A percentile compares a stretch with the other conserved stretches of the same genome.
Conservation (phyloP, 2,888 invertebrate genomes). For the Temnothorax ravouxi region DNA sequence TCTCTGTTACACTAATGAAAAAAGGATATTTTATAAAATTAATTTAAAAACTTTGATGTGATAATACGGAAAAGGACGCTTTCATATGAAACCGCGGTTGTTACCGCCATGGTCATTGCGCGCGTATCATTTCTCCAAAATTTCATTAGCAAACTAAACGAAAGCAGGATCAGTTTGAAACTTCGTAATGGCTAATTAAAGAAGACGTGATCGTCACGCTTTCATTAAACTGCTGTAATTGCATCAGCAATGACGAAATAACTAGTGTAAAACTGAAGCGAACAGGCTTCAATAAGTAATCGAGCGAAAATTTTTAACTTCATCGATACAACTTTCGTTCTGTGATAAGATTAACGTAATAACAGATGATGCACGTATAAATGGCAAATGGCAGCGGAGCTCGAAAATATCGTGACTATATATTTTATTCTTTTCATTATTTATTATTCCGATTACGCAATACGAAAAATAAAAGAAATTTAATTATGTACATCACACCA, state of each 20-base stretch:
- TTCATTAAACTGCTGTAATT: conserved; percentile 30
- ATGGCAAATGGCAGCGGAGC: neutral
- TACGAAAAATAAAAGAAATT: neutral
- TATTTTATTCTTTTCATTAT: conserved; percentile 14
- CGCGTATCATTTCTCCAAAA: conserved; percentile 14
- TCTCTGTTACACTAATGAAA: neutral
- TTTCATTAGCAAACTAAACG: conserved; percentile 26
- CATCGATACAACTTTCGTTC: conserved; percentile 2
- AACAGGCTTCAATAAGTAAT: conserved; percentile 20
- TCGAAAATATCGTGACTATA: neutral
- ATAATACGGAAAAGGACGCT: neutral
- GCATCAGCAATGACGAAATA: conserved; percentile 6
- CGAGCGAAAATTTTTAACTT: conserved; percentile 28
- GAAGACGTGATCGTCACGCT: conserved; percentile 15
- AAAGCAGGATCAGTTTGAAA: conserved; percentile 26
- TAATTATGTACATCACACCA: neutral
- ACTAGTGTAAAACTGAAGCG: neutral
- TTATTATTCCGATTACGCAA: neutral
- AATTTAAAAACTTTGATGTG: neutral
- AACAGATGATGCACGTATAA: neutral
- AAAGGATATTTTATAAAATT: neutral
- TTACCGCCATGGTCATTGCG: neutral
- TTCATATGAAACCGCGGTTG: neutral
- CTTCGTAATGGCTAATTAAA: conserved; percentile 42
- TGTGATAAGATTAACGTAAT: neutral